A percentile compares a stretch with the other conserved stretches of the same genome.
Evolutionary conservation across 2,797 vertebrate species (phyloP).

Genomic region (Sebastes kiyomatsui): DNA sequence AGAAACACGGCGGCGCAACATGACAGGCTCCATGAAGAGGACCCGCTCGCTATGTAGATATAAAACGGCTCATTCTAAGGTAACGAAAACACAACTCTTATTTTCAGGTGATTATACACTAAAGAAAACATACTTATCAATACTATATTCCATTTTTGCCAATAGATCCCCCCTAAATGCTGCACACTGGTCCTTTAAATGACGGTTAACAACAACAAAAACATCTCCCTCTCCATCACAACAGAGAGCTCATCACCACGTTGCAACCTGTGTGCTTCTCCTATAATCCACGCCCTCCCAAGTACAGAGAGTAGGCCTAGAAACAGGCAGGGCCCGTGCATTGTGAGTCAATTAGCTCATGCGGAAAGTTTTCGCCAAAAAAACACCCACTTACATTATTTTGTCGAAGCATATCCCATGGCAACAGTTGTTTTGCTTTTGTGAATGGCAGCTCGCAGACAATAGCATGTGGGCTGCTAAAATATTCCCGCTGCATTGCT

Average conservation of each 20-base stretch:
- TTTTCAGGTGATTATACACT: neutral
- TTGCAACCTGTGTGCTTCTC: constrained; percentile 35
- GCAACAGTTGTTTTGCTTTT: constrained; percentile 75
- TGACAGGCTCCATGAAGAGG: too few species aligned
- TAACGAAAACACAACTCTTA: neutral
- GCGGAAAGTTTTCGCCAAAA: constrained; percentile 52
- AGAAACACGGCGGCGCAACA: too few species aligned
- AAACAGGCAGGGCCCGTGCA: constrained; percentile 20
- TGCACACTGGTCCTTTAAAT: neutral
- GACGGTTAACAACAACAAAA: neutral
- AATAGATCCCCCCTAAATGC: neutral
- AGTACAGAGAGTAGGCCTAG: neutral
- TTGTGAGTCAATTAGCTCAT: constrained; percentile 62
- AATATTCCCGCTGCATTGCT: constrained; percentile 56
- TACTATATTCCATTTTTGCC: neutral
- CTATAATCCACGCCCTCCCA: constrained; percentile 14
- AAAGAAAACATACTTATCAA: neutral
- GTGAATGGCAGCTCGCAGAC: constrained; percentile 68
- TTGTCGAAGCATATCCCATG: constrained; percentile 67
- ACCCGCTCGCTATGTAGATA: too few species aligned
- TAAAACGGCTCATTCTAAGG: too few species aligned
- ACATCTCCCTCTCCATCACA: neutral
- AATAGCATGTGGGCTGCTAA: constrained; percentile 64
- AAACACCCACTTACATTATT: constrained; percentile 59
- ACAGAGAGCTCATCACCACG: constrained; percentile 16